Conservation (phyloP, 1,140 invertebrate species). For the Calosoma granatense region DNA sequence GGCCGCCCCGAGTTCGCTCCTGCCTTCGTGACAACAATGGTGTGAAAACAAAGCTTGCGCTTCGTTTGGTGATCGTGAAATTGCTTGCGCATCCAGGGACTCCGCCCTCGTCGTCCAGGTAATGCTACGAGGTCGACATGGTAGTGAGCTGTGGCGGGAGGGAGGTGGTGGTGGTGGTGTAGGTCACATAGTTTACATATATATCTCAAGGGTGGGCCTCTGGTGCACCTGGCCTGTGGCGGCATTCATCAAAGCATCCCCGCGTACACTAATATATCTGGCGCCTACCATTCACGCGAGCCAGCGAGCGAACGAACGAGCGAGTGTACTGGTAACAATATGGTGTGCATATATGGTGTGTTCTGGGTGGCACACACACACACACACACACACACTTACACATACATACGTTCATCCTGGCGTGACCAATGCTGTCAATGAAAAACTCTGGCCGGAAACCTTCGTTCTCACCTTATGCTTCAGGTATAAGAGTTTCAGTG, state of each 20-base stretch:
- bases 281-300: not conserved
- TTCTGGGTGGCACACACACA: not conserved
- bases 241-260: no score
- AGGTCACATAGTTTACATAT: no score
- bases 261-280: not conserved
- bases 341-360: not conserved
- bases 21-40: constrained; percentile 29
- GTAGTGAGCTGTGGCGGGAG: not conserved
- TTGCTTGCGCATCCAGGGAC: not conserved
- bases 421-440: no score
- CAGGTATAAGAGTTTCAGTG: no score
- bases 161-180: no score
- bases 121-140: no score
- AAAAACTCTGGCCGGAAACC: no score
- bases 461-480: no score
- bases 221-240: no score
- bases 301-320: not conserved
- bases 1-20: constrained; percentile 24
- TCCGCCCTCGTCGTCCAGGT: not conserved
- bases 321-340: not conserved
- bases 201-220: no score
- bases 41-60: constrained; percentile 25
- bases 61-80: no score
- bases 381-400: constrained; percentile 6
- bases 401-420: not conserved